A percentile compares a stretch with the other conserved stretches of the same genome.
Conservation (phyloP, 2,797 vertebrate species). For the Muscicapa striata region DNA sequence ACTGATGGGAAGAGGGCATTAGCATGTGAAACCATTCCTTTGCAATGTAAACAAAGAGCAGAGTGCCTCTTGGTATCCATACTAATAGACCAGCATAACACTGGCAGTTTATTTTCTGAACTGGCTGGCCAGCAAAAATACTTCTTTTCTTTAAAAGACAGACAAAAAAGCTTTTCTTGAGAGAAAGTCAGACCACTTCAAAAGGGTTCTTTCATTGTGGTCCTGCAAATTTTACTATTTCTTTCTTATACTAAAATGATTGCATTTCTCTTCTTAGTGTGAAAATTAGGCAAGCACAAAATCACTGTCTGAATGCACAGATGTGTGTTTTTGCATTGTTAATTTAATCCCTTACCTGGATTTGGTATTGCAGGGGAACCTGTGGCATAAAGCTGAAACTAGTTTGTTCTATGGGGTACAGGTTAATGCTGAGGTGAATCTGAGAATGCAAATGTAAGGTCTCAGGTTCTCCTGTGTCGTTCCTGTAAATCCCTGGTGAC, state of each 20-base stretch:
- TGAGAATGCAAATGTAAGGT: neutral
- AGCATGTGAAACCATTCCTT: conserved; percentile 17
- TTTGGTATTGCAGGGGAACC: neutral
- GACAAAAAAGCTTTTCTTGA: neutral
- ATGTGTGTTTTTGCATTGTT: neutral
- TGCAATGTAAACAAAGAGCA: neutral
- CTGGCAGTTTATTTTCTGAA: neutral
- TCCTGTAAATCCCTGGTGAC: neutral
- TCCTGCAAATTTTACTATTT: neutral
- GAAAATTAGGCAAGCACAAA: neutral
- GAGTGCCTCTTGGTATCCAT: neutral
- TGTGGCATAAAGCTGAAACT: neutral
- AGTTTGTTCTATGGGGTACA: neutral
- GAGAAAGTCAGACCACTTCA: neutral
- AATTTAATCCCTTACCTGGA: neutral
- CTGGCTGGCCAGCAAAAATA: neutral
- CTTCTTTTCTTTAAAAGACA: neutral
- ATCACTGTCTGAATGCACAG: neutral
- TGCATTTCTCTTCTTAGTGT: neutral
- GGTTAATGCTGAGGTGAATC: neutral
- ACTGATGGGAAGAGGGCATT: neutral
- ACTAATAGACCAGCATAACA: neutral
- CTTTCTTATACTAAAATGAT: neutral
- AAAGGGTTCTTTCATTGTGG: neutral
- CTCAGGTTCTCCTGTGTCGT: neutral